phyloP scores from a whole-genome alignment of 92 coral and sea anemone species.

The Diadumene lineata region DNA sequence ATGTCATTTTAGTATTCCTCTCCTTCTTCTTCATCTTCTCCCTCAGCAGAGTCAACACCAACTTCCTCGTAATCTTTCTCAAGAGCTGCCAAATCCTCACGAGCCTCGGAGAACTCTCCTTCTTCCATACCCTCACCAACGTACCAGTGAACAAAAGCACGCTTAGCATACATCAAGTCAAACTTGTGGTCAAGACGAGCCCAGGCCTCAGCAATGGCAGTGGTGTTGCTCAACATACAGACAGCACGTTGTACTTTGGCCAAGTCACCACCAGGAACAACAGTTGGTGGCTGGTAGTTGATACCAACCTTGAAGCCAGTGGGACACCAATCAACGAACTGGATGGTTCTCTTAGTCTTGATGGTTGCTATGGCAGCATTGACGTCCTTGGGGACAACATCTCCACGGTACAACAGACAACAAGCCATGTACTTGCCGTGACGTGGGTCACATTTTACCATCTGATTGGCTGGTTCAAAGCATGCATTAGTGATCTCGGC shows the following conservation, averaged over 20 bases:
- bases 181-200: constrained; percentile 82
- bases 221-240: constrained; percentile 92
- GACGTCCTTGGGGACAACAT: constrained; percentile 73
- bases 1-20: constrained; percentile 29
- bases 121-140: constrained; percentile 95
- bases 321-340: constrained; percentile 75
- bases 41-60: constrained; percentile 49
- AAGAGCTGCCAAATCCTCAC: constrained; percentile 85
- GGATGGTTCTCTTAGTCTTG: constrained; percentile 62
- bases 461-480: constrained; percentile 83
- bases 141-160: constrained; percentile 89
- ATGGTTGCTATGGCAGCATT: constrained; percentile 66
- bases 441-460: constrained; percentile 89
- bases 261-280: constrained; percentile 88
- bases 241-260: constrained; percentile 96
- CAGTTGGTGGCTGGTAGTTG: constrained; percentile 86
- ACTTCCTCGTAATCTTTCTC: constrained; percentile 88
- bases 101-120: constrained; percentile 93
- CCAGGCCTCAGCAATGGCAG: constrained; percentile 89
- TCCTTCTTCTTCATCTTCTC: constrained; percentile 39
- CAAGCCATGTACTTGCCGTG: constrained; percentile 88
- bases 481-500: constrained; percentile 69
- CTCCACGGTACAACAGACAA: constrained; percentile 72
- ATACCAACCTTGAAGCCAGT: constrained; percentile 67
- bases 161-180: constrained; percentile 88